Conservation (phyloP, 2,888 invertebrate genomes). For the Campopleginae sp. region DNA sequence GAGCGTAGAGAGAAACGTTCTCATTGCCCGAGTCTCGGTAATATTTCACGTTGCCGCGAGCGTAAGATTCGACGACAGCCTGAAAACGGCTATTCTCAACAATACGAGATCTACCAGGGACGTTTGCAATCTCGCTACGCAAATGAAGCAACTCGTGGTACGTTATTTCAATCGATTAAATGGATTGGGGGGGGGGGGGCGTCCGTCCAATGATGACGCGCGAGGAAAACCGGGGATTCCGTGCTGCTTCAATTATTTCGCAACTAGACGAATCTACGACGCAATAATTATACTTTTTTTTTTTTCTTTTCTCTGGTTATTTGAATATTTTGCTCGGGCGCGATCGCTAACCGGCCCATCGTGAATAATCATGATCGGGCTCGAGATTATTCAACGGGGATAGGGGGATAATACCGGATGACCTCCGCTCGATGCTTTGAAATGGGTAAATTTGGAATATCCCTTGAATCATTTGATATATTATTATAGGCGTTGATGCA, state of each 20-base stretch:
- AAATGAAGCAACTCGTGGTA: constrained; percentile 85
- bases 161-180: constrained; percentile 48
- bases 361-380: too few relatives aligned
- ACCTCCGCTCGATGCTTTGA: neutral
- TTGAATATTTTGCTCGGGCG: too few relatives aligned
- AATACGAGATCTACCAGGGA: constrained; percentile 89
- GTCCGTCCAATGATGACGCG: neutral
- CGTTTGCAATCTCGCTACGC: constrained; percentile 86
- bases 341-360: too few relatives aligned
- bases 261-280: too few relatives aligned
- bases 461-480: too few relatives aligned
- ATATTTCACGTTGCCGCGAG: constrained; percentile 88
- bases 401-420: neutral
- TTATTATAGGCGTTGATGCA: constrained; percentile 88
- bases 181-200: too few relatives aligned
- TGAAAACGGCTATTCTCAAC: constrained; percentile 87
- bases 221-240: neutral
- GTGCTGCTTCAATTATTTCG: too few relatives aligned
- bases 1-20: constrained; percentile 81
- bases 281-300: too few relatives aligned
- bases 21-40: constrained; percentile 86
- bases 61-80: constrained; percentile 91
- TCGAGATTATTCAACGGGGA: too few relatives aligned
- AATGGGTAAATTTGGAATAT: too few relatives aligned
- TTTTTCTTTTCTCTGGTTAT: too few relatives aligned